A percentile compares a stretch with the other conserved stretches of the same genome.
phyloP scores from a whole-genome alignment of 2,888 invertebrate species.

The Drosophila anomalipes region DNA sequence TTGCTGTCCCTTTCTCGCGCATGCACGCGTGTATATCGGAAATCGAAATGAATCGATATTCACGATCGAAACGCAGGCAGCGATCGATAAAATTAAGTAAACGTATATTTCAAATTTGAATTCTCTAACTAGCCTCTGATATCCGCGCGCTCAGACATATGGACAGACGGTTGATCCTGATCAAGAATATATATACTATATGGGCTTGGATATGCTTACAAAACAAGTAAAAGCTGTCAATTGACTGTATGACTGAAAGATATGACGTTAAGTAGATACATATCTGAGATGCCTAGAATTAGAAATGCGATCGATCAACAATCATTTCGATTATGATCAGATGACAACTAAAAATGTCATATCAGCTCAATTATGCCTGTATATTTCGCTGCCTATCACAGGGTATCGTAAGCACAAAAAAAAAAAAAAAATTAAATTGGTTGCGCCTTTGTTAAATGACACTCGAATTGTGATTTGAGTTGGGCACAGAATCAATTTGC shows the following conservation, averaged over 20 bases:
- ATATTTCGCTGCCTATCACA: background rate
- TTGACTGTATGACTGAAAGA: background rate
- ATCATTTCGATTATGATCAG: background rate
- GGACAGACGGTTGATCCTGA: background rate
- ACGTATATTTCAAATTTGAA: background rate
- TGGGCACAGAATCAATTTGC: conserved; percentile 3
- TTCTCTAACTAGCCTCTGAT: background rate
- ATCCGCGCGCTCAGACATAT: background rate
- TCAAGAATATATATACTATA: background rate
- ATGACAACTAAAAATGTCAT: background rate
- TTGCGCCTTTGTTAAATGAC: conserved; percentile 17
- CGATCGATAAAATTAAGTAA: background rate
- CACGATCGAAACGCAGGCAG: background rate
- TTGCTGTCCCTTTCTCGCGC: background rate
- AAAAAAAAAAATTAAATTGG: conserved; percentile 14
- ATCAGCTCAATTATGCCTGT: background rate
- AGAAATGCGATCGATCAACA: background rate
- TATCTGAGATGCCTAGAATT: background rate
- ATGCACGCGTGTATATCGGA: background rate
- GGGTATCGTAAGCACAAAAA: background rate
- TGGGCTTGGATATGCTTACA: background rate
- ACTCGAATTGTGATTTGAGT: conserved; percentile 3
- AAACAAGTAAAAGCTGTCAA: background rate
- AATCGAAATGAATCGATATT: conserved; percentile 1
- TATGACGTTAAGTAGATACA: background rate